Evolutionary conservation across 2,888 invertebrate species (phyloP).

Genomic region (Drosophila kanekoi): DNA sequence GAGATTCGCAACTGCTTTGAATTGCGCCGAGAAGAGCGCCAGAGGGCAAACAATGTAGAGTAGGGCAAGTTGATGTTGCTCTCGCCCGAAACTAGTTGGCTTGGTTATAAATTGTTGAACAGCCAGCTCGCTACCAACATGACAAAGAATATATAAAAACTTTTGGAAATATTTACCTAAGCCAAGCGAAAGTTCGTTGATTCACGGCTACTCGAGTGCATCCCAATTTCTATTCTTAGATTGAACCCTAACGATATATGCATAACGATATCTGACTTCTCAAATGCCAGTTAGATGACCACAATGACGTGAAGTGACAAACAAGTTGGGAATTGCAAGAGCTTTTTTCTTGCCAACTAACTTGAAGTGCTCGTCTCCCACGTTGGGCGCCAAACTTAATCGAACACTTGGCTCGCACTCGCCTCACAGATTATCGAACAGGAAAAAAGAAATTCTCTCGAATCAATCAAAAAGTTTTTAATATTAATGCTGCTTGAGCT

Average conservation of each 20-base stretch:
- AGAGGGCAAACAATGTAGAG: conserved; percentile 29
- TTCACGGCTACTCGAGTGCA: not conserved
- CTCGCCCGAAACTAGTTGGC: conserved; percentile 6
- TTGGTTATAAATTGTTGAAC: conserved; percentile 38
- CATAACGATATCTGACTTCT: not conserved
- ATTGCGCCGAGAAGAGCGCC: conserved; percentile 26
- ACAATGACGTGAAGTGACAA: no score
- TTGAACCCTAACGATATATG: not conserved
- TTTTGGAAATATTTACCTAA: conserved; percentile 40
- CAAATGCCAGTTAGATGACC: no score
- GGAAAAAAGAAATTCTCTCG: no score
- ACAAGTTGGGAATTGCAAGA: no score
- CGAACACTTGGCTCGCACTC: no score
- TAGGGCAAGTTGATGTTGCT: conserved; percentile 37
- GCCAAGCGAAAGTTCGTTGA: not conserved
- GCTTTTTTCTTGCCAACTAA: no score
- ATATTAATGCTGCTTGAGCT: no score
- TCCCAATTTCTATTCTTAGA: not conserved
- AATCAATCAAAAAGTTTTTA: no score
- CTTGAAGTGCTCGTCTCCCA: no score
- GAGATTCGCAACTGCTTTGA: conserved; percentile 40
- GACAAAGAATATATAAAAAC: conserved; percentile 18
- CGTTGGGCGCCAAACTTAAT: no score
- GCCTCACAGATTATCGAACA: no score
- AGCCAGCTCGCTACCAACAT: conserved; percentile 7